Evolutionary conservation across 2,797 vertebrate species (phyloP).

Genomic region (Kryptolebias ocellatus): DNA sequence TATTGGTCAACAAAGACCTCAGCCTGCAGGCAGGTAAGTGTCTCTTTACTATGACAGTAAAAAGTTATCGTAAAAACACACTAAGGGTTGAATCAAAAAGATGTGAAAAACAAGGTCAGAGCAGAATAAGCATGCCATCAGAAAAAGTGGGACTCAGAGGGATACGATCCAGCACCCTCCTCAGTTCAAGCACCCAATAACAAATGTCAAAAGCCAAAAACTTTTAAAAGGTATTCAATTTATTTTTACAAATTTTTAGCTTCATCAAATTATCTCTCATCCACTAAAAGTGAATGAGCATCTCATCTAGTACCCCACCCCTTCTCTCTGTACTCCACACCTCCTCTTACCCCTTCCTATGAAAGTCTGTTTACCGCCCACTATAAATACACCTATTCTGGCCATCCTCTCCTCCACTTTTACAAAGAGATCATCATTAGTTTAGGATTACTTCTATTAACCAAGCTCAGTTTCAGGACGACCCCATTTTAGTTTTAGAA

Average conservation of each 20-base stretch:
- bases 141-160: slow-evolving; percentile 15
- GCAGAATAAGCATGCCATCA: neutral
- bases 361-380: slow-evolving; percentile 70
- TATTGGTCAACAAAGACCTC: slow-evolving; percentile 1
- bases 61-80: neutral
- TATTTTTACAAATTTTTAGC: slow-evolving; percentile 15
- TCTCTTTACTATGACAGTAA: neutral
- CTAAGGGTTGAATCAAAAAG: neutral
- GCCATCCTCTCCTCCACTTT: slow-evolving; percentile 48
- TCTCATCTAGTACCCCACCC: slow-evolving; percentile 37
- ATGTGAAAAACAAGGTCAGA: slow-evolving; percentile 8
- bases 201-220: slow-evolving; percentile 17
- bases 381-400: slow-evolving; percentile 81
- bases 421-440: slow-evolving; percentile 40
- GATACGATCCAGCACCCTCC: slow-evolving; percentile 17
- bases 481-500: slow-evolving; percentile 31
- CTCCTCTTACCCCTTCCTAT: slow-evolving; percentile 68
- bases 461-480: slow-evolving; percentile 32
- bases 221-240: slow-evolving; percentile 19
- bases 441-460: slow-evolving; percentile 26
- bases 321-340: slow-evolving; percentile 49
- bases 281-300: slow-evolving; percentile 24
- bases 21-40: neutral
- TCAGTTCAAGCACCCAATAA: slow-evolving; percentile 31
- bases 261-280: slow-evolving; percentile 47